These are phyloP conservation scores for Biston betularia DNA, from an alignment of 2,888 invertebrate genomes.

Conservation along the genomic window DNA sequence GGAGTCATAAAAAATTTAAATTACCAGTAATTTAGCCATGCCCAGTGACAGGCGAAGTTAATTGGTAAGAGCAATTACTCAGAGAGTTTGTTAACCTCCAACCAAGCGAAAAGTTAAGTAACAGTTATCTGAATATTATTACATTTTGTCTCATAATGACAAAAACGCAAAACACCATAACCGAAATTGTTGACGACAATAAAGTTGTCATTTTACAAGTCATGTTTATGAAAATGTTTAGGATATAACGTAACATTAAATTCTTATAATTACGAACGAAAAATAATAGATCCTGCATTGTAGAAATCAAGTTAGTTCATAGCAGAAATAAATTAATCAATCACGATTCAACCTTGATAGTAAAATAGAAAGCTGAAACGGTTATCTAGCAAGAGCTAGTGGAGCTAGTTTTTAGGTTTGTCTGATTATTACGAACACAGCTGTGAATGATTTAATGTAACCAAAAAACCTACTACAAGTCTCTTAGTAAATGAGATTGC, in stretches of 20 bases:
- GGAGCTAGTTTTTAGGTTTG: constrained; percentile 19
- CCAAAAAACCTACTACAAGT: background rate
- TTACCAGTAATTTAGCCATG: constrained; percentile 21
- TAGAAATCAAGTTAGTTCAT: constrained; percentile 19
- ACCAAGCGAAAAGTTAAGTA: constrained; percentile 21
- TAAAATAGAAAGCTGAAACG: constrained; percentile 31
- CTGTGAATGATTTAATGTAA: background rate
- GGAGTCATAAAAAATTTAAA: constrained; percentile 18
- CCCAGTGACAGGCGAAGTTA: constrained; percentile 23
- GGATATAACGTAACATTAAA: background rate
- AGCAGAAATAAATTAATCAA: constrained; percentile 28
- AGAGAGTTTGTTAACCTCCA: constrained; percentile 30
- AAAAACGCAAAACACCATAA: too few species aligned
- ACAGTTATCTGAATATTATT: constrained; percentile 12
- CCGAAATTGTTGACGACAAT: background rate
- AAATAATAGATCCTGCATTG: constrained; percentile 8
- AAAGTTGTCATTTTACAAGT: constrained; percentile 21
- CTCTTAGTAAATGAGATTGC: too few species aligned
- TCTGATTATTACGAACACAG: constrained; percentile 1
- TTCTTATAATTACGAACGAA: constrained; percentile 2
- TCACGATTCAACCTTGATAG: constrained; percentile 31
- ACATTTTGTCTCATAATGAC: background rate
- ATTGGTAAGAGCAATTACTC: constrained; percentile 19
- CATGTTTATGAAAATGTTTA: constrained; percentile 15
- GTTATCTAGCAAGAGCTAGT: constrained; percentile 49